Evolutionary conservation across 53 echinoderm and acorn worm species (phyloP), one percentile per base, ranked within the genome.

Genomic region (Arbacia lixula): DNA sequence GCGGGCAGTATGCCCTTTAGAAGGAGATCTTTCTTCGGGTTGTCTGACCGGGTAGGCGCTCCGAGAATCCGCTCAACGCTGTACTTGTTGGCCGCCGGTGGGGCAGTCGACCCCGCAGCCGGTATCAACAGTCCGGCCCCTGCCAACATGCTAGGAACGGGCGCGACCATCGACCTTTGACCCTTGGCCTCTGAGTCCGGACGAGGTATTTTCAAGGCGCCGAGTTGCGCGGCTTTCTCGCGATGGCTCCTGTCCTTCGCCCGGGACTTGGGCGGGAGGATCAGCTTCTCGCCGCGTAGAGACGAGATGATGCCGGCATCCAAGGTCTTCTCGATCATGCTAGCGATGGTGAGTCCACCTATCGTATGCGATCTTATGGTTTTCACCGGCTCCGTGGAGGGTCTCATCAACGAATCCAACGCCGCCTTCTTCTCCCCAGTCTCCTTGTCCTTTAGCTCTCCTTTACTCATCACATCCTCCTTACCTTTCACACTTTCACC

Each of bases 271-370:
- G 41, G 60, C 27, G 39, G 29, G 9, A n/a, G 2, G 4, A 79
- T 76, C n/a, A 74, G 50, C 36, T 36, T 60, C 25, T 85, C 72
- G 12, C 85, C 71, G 3, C 86, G 51, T 5, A 92, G 77, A 16
- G 88, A 85, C 6, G 88, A 80, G 2, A 77, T 84, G 14, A 92
- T 68, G 10, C 93, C 91, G 12, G 91, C 87, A 41, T 95, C 93
- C 16, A 95, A 67, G 2, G 95, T 95, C 60, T 93, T 88, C 64
- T 93, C 95, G 37, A 95, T 93, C 95, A 95, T 95, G 60, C 91
- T 95, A 5, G 95, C 93, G 35, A 95, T 95, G 20, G 95, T 93
- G 60, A 95, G 71, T 6, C 93, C 95, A 28, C 91, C 82, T 19
- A 79, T 61, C 26, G 79, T 79, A 29, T 79, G 79, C 10, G 79